A percentile compares a stretch with the other conserved stretches of the same genome.
These are phyloP conservation scores for Stramonita haemastoma DNA, from an alignment of 2,888 invertebrate genomes.

Conservation along the genomic window DNA sequence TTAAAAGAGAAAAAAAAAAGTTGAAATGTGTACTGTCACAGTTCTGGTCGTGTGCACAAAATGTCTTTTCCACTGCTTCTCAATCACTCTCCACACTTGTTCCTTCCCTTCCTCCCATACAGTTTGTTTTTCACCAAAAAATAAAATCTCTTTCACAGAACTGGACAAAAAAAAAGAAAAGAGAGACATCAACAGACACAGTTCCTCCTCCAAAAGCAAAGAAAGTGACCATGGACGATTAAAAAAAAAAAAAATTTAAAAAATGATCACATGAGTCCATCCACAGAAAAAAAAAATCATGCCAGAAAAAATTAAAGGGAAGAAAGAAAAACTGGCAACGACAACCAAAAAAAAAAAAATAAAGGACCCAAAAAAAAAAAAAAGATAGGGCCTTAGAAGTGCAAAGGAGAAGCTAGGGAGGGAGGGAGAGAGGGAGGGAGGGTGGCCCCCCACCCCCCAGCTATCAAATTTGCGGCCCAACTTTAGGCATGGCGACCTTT, in stretches of 20 bases:
- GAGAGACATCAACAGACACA: not conserved
- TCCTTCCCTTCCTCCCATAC: not conserved
- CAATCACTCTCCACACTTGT: not conserved
- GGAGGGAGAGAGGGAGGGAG: conserved; percentile 10
- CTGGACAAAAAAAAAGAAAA: not conserved
- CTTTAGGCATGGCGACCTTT: conserved; percentile 82
- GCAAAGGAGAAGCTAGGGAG: not conserved
- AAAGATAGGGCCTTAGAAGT: conserved; percentile 25
- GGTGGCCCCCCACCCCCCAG: not conserved
- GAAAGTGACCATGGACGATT: not conserved
- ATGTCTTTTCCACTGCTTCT: not conserved
- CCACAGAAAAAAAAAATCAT: not conserved
- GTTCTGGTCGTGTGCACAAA: too few species aligned
- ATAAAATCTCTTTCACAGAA: not conserved
- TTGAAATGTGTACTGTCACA: too few species aligned
- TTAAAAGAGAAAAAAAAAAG: too few species aligned
- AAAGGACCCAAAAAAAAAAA: conserved; percentile 9
- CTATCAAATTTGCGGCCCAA: conserved; percentile 31
- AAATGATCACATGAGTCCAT: conserved; percentile 23
- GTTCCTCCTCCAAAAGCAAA: conserved; percentile 34
- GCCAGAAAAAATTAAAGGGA: not conserved
- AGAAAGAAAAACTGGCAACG: not conserved
- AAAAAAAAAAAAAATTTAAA: not conserved
- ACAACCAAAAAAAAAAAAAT: conserved; percentile 15
- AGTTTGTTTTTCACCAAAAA: not conserved